Percentiles rank a stretch among this genome's conserved stretches.
phyloP scores from a whole-genome alignment of 2,888 invertebrate genomes.

The Pachliopta kotzebuea region DNA sequence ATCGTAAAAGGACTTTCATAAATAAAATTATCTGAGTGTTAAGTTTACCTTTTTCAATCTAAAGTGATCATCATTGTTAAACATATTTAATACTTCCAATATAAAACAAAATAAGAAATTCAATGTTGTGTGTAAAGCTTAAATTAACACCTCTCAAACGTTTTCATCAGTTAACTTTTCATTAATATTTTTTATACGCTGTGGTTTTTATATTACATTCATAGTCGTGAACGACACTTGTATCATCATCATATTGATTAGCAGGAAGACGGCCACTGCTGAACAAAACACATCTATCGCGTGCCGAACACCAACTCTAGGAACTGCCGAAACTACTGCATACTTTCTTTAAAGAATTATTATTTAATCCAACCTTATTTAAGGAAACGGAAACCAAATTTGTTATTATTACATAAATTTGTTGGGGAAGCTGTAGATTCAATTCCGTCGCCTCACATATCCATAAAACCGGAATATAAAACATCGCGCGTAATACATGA shows the following conservation, averaged over 20 bases:
- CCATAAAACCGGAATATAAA: slow-evolving; percentile 65
- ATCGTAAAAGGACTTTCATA: not conserved
- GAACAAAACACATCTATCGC: too few relatives aligned
- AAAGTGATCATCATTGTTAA: not conserved
- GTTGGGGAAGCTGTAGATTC: slow-evolving; percentile 40
- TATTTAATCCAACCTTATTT: not conserved
- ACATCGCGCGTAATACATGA: slow-evolving; percentile 61
- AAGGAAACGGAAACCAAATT: not conserved
- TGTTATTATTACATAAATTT: slow-evolving; percentile 9
- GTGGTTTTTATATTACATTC: too few relatives aligned
- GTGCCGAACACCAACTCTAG: not conserved
- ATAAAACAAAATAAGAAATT: too few relatives aligned
- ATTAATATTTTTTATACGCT: not conserved
- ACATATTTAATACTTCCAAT: too few relatives aligned
- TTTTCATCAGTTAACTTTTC: not conserved
- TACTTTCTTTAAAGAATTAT: not conserved
- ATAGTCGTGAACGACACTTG: too few relatives aligned
- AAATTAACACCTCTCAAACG: not conserved
- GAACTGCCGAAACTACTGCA: not conserved
- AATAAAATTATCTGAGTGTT: not conserved
- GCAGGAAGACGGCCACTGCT: too few relatives aligned
- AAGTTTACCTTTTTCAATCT: not conserved
- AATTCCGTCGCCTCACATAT: slow-evolving; percentile 48
- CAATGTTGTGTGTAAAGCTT: not conserved
- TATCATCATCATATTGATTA: too few relatives aligned